A percentile compares a stretch with the other conserved stretches of the same genome.
These are phyloP conservation scores for Drosophila ezoana DNA, from an alignment of 2,888 invertebrate genomes.

Conservation along the genomic window DNA sequence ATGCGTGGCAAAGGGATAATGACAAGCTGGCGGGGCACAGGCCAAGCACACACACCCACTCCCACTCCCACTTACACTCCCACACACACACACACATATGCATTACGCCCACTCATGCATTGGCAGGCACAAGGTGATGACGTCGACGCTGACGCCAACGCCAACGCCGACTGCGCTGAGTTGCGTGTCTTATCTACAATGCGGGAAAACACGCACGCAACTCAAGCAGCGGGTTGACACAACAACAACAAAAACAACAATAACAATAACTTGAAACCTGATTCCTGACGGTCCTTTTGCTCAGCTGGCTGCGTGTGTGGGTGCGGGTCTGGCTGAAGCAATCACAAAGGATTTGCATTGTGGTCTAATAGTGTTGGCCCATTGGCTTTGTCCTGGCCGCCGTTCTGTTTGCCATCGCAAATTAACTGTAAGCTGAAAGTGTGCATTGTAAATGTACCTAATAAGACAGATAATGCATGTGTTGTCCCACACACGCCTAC, in stretches of 20 bases:
- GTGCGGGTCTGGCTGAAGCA: constrained; percentile 21
- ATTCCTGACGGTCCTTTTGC: constrained; percentile 23
- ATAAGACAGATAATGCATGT: constrained; percentile 33
- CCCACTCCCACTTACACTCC: constrained; percentile 16
- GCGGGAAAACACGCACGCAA: constrained; percentile 76
- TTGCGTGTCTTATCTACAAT: constrained; percentile 80
- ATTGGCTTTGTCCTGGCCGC: constrained; percentile 33
- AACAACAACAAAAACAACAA: constrained; percentile 16
- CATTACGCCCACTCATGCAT: constrained; percentile 41
- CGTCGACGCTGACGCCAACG: constrained; percentile 33
- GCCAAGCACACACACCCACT: constrained; percentile 12
- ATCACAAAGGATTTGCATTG: constrained; percentile 63
- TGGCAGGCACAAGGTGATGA: constrained; percentile 67
- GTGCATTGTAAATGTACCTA: constrained; percentile 19
- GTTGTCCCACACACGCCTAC: not conserved
- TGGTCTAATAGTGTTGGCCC: constrained; percentile 48
- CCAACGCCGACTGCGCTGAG: constrained; percentile 49
- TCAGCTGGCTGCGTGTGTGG: not conserved
- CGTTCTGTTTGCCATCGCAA: constrained; percentile 29
- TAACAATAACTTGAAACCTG: constrained; percentile 24
- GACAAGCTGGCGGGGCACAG: constrained; percentile 60
- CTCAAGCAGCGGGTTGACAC: constrained; percentile 60
- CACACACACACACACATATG: constrained; percentile 16
- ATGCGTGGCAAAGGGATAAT: constrained; percentile 73
- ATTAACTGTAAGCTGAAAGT: constrained; percentile 33